These are phyloP conservation scores for Pteria penguin DNA, from an alignment of 2,888 invertebrate genomes.

Conservation along the genomic window DNA sequence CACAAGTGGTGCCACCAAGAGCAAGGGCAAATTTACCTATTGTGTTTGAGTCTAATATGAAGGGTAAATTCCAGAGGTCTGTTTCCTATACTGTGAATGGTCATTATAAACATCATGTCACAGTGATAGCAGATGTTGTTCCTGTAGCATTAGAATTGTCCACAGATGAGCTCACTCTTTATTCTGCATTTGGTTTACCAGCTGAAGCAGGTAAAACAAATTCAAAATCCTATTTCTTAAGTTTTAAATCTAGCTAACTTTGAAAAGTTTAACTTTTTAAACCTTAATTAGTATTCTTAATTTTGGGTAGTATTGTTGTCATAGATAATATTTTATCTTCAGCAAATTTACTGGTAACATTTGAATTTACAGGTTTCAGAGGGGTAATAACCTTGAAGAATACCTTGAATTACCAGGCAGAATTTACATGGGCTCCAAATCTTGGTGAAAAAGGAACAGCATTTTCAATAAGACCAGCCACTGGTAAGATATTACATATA, in stretches of 20 bases:
- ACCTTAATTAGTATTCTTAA: no score
- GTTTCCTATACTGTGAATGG: slow-evolving; percentile 78
- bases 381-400: slow-evolving; percentile 78
- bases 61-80: slow-evolving; percentile 80
- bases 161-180: slow-evolving; percentile 70
- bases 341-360: background rate
- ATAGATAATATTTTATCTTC: no score
- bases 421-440: slow-evolving; percentile 80
- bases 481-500: slow-evolving; percentile 60
- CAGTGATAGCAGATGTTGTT: slow-evolving; percentile 78
- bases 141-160: slow-evolving; percentile 75
- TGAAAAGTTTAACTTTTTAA: no score
- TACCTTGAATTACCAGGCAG: slow-evolving; percentile 77
- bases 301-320: no score
- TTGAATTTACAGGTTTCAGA: slow-evolving; percentile 66
- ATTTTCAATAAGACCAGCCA: slow-evolving; percentile 80
- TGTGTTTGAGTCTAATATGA: slow-evolving; percentile 78
- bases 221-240: background rate
- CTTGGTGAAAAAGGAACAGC: slow-evolving; percentile 78
- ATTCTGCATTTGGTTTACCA: slow-evolving; percentile 73
- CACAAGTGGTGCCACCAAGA: slow-evolving; percentile 79
- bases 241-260: no score
- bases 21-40: slow-evolving; percentile 78
- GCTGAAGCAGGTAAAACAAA: slow-evolving; percentile 73
- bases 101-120: slow-evolving; percentile 78